Base-by-base conservation (phyloP, 2,888 invertebrate genomes). In the Cataglyphis livida region DNA sequence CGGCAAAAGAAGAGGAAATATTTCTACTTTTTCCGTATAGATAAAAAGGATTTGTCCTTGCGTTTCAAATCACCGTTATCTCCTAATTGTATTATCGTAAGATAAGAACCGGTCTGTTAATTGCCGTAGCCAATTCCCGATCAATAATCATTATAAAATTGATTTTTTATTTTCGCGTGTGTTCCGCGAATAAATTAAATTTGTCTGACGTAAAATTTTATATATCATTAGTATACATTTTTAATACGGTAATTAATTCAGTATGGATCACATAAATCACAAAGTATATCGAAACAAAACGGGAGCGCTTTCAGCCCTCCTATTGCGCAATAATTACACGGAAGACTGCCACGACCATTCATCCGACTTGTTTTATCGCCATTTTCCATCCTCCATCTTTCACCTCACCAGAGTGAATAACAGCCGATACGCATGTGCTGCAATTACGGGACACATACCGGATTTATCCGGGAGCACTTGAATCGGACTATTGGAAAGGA, bases 21-120 rank as follows among this genome's bases (percentile, higher is more conserved):
- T 92, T 89, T 87, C 87, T 83, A 85, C 66, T 90, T 91, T 90
- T 81, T 89, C 87, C 48, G 59, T 44, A 59, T 82, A 93, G 93
- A 93, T 93, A 93, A 93, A 92, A 92, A 92, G 92, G 91, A 93
- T 93, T 93, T 93, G 93, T 93, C 92, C 93, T 91, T 91, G 89
- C 85, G 91, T 90, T 90, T 87, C 87, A 87, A 84, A 84, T 79
- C 84, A 81, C 89, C 85, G 87, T 85, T 88, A 88, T 87, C 92
- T 90, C 92, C 93, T 94, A 94, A 94, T 94, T 94, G 94, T 91
- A 91, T 92, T 93, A 93, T 90, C 87, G 90, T 91, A n/a, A 51
- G 93, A 93, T 92, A 93, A 92, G 90, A 82, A 71, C 88, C 91
- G 92, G 93, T 92, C 92, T 86, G 83, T 89, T 89, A 87, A 84